Conservation (phyloP, 1,140 invertebrate species). For the Kradibia gibbosae region DNA sequence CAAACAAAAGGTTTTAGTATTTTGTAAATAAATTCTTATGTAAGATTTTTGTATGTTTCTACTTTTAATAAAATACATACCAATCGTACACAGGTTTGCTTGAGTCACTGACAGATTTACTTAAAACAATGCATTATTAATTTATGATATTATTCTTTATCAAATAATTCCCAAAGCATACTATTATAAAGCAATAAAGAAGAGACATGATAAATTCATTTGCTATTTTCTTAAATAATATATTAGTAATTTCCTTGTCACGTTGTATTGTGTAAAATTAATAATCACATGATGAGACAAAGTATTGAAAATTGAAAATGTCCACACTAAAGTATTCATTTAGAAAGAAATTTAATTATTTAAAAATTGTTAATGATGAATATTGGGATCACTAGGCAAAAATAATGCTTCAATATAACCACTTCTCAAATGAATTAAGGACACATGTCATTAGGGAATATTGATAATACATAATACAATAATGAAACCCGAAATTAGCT, state of each 20-base stretch:
- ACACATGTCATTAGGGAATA: not conserved
- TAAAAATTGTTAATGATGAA: not conserved
- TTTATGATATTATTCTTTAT: not conserved
- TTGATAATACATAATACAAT: not conserved
- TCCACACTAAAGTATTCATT: not conserved
- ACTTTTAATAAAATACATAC: conserved; percentile 9
- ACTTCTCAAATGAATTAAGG: not conserved
- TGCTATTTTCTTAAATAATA: conserved; percentile 1
- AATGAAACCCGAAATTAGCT: not conserved
- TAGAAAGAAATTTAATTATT: not conserved
- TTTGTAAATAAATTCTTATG: conserved; percentile 17
- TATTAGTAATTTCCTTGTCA: conserved; percentile 20
- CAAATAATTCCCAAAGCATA: not conserved
- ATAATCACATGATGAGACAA: not conserved
- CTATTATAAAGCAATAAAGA: conserved; percentile 17
- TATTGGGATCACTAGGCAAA: not conserved
- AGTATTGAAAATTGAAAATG: not conserved
- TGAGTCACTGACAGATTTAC: conserved; percentile 15
- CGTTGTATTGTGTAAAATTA: not conserved
- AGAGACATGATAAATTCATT: conserved; percentile 17
- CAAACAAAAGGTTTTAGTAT: conserved; percentile 5
- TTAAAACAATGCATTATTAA: not conserved
- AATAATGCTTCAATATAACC: not conserved
- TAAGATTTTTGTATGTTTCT: conserved; percentile 36
- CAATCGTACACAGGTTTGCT: not conserved